These are phyloP conservation scores for Subanguina moxae DNA, from an alignment of 1,140 invertebrate species.

Conservation along the genomic window DNA sequence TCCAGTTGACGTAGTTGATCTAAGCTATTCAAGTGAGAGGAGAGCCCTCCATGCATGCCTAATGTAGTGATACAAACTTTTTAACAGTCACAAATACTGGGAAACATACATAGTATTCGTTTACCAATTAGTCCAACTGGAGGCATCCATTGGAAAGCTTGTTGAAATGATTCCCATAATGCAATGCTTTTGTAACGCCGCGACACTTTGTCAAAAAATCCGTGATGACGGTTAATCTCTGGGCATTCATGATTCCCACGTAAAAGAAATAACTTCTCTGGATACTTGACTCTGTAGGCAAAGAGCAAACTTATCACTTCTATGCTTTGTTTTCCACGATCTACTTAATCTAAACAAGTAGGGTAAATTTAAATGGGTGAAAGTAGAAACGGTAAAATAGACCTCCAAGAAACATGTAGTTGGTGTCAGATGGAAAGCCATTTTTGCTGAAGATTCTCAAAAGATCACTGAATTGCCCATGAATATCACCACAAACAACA, in stretches of 20 bases:
- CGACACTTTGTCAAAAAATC: too few relatives aligned
- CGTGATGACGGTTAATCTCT: constrained; percentile 63
- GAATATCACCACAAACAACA: constrained; percentile 96
- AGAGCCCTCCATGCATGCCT: too few relatives aligned
- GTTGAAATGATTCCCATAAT: too few relatives aligned
- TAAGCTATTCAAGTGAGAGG: too few relatives aligned
- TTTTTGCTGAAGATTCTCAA: constrained; percentile 27
- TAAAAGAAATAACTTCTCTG: constrained; percentile 68
- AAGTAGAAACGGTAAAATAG: background rate
- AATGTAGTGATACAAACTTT: too few relatives aligned
- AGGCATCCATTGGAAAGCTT: too few relatives aligned
- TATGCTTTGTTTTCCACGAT: constrained; percentile 58
- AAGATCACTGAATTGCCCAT: constrained; percentile 93
- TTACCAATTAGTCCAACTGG: too few relatives aligned
- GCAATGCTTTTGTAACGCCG: too few relatives aligned
- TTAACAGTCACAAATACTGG: too few relatives aligned
- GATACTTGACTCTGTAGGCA: constrained; percentile 65
- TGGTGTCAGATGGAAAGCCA: constrained; percentile 29
- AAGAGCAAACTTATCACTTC: constrained; percentile 66
- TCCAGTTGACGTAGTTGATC: too few relatives aligned
- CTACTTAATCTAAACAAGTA: constrained; percentile 21
- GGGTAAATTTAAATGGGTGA: background rate
- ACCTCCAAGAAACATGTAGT: constrained; percentile 33
- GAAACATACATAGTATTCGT: too few relatives aligned
- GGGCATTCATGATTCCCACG: constrained; percentile 69